Conservation (phyloP, 2,888 invertebrate genomes). For the Nezara viridula region DNA sequence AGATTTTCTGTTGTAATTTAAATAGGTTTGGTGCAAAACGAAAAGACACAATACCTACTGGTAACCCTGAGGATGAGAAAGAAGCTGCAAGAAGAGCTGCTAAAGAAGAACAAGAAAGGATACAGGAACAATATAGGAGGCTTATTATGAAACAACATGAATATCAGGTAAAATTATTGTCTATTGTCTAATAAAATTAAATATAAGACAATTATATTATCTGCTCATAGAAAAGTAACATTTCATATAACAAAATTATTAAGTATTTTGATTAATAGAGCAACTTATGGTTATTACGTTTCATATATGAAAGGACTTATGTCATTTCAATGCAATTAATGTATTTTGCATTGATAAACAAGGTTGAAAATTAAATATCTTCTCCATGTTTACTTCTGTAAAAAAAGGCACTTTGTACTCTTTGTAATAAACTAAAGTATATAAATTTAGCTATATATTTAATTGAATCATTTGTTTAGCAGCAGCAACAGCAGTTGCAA, state of each 20-base stretch:
- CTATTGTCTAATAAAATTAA: not conserved
- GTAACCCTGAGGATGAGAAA: slow-evolving; percentile 66
- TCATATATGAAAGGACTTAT: no score
- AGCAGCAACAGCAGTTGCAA: slow-evolving; percentile 65
- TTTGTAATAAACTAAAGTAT: not conserved
- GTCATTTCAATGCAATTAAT: no score
- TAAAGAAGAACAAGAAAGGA: slow-evolving; percentile 69
- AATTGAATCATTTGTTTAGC: slow-evolving; percentile 61
- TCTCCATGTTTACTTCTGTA: no score
- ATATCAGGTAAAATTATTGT: slow-evolving; percentile 55
- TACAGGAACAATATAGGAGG: slow-evolving; percentile 70
- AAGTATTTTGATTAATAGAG: no score
- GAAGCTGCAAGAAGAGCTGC: slow-evolving; percentile 68
- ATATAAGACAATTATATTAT: no score
- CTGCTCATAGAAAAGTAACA: no score
- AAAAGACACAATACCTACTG: slow-evolving; percentile 61
- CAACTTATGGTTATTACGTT: no score
- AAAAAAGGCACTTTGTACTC: no score
- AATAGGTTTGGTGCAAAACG: slow-evolving; percentile 63
- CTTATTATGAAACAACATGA: slow-evolving; percentile 68
- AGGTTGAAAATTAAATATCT: no score
- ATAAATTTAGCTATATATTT: not conserved
- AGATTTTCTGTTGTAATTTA: not conserved
- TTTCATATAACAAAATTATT: no score
- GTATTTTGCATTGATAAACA: no score